Evolutionary conservation across 1,140 invertebrate species (phyloP), one percentile per base, ranked within the genome.

Genomic region (Leptopilina clavipes): DNA sequence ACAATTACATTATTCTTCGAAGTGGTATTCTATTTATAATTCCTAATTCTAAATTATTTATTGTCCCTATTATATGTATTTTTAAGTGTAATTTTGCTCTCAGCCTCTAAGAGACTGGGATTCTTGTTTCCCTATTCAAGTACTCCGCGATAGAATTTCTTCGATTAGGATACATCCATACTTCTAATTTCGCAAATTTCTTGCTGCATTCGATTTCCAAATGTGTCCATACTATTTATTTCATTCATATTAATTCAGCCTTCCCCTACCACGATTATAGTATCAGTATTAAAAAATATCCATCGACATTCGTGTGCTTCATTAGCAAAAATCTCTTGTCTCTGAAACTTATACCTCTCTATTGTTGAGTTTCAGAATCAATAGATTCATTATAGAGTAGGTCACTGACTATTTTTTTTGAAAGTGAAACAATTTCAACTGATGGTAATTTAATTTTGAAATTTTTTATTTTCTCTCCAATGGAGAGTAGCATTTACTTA

Each of bases 21-120:
- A 72, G 25, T 11, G 56, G 59, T 82, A 80, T 81, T 79, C 65
- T 80, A 70, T 73, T n/a, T 77, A 78, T 80, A 70, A 59, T 76
- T 54, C 71, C 54, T 81, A 82, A 43, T 70, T 72, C 17, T 73
- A 79, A 82, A 73, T 70, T 75, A 78, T 74, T 81, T 83, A 82
- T 82, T 73, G 7, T 65, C 59, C 59, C 59, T 37, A 65, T 65
- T 65, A 1, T 9, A 18, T 71, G 19, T 70, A 77, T 54, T 25
- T 48, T 45, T 73, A 73, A 52, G 71, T 73, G 45, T 17, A 31
- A 44, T 14, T 43, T 73, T 25, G 8, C 14, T 48, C 14, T 48
- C 22, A 54, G 18, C 17, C 25, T n/a, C 45, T n/a, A 48, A 48
- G 45, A 71, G 37, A 71, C 11, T 14, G 37, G 10, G 3, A n/a